Base-by-base conservation (phyloP, 2,797 vertebrate genomes). In the Astyanax mexicanus region DNA sequence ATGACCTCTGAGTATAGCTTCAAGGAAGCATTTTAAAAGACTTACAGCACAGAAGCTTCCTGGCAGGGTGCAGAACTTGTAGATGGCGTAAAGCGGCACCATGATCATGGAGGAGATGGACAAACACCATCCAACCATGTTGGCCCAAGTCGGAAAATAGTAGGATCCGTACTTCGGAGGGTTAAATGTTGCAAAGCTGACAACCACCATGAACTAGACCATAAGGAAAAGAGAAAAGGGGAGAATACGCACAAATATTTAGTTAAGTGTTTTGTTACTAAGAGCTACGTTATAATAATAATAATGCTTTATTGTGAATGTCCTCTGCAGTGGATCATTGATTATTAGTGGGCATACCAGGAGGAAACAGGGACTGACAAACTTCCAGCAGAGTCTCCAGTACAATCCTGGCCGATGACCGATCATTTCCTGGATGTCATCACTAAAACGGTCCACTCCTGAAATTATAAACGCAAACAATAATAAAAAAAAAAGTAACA, bases 301-400 rank as follows among this genome's bases (percentile, higher is more conserved):
- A n/a, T n/a, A n/a, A n/a, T n/a, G n/a, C n/a, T n/a, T n/a, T n/a
- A n/a, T n/a, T n/a, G n/a, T n/a, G n/a, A n/a, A n/a, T n/a, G n/a
- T n/a, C n/a, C n/a, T n/a, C n/a, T n/a, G n/a, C n/a, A n/a, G n/a
- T n/a, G n/a, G n/a, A n/a, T n/a, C n/a, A n/a, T n/a, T n/a, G n/a
- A n/a, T n/a, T 4, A 27, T 32, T 4, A 17, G 17, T 23, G 1
- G 6, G 70, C 91, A 90, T 87, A 97, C 96, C 94, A 97, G 84
- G 21, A 97, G 95, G 80, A 96, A 97, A 84, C 95, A 96, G 55
- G 96, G 96, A 68, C 96, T 97, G 82, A 97, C 95, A 84, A 95
- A 95, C 89, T 97, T 97, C 96, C 96, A 97, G 88, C 96, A 97
- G 67, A 97, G 86, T 67, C 96, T 91, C 96, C 96, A 97, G 87